Base-by-base conservation (phyloP, 2,113 vertebrate species). In the Orcinus orca region DNA sequence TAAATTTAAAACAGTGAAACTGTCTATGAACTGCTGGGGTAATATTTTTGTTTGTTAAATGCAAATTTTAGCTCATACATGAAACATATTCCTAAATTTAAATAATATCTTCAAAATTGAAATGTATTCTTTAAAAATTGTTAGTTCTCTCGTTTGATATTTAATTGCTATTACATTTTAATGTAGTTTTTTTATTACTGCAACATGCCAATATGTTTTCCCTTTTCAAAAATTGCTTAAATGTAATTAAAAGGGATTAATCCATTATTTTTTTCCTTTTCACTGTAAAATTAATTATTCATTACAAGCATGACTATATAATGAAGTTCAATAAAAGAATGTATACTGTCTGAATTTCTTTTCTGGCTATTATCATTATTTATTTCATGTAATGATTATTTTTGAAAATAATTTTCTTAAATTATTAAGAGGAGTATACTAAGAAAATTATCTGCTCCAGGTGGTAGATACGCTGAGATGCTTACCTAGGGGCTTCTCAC, bases 1-100 rank as follows among this genome's bases (percentile, higher is more conserved):
- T 81, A 38, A 95, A 91, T 95, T 91, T 88, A n/a, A 95, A 96
- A 77, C 29, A 80, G 31, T 73, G 29, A 93, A 74, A 79, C 55
- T 60, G 29, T 58, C 41, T 47, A 47, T 60, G 10, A 92, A 63
- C n/a, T 55, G 3, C 20, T 58, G 50, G 15, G 73, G 2, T 74
- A 67, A 41, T 68, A 70, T 65, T 95, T 89, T 92, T 87, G 26
- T 68, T 90, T 67, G 70, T 41, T 41, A 94, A 82, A 92, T 85
- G 60, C 20, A 91, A 86, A 81, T 60, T 92, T 95, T 95, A 89
- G 20, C 47, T 83, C 74, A 86, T 33, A 15, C 2, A 21, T 55
- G 73, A 94, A 89, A 58, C 8, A 65, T 18, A 60, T 63, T 83
- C 58, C 31, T 95, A 44, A 82, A 41, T 89, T 77, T 86, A 15